Evolutionary conservation across 2,888 invertebrate genomes (phyloP).

Genomic region (Orthonevra nobilis): DNA sequence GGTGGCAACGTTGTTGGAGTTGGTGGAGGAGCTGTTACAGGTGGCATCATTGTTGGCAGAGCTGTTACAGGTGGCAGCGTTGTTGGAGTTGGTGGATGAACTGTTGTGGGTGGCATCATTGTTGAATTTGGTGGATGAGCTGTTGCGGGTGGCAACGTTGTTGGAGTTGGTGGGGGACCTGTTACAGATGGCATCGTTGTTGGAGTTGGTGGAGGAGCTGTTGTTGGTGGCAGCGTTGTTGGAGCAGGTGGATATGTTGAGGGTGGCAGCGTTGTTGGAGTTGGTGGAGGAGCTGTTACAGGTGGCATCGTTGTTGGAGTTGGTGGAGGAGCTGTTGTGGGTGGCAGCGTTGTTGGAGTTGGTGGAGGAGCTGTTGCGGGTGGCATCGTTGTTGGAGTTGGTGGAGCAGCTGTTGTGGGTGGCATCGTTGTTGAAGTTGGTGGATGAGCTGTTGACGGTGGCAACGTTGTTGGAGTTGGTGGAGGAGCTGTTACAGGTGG

Average conservation of each 20-base stretch:
- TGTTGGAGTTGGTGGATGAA: background rate
- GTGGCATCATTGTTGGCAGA: background rate
- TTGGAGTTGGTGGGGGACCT: background rate
- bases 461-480: background rate
- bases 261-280: background rate
- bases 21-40: too few species aligned
- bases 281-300: background rate
- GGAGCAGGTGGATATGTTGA: background rate
- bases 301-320: background rate
- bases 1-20: too few species aligned
- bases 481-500: too few species aligned
- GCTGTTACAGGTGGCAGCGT: background rate
- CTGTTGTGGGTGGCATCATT: background rate
- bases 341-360: background rate
- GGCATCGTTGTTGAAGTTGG: slow-evolving; percentile 9
- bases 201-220: background rate
- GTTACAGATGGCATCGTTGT: background rate
- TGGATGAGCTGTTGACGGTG: background rate
- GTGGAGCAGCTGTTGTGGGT: slow-evolving; percentile 11
- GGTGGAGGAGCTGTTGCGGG: too few species aligned
- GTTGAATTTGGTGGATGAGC: background rate
- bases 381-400: background rate
- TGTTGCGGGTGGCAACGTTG: background rate
- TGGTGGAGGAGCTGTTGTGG: background rate
- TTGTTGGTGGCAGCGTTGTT: background rate